A percentile compares a stretch with the other conserved stretches of the same genome.
Conservation (phyloP, 2,797 vertebrate species). For the Chaenodraco wilsoni region DNA sequence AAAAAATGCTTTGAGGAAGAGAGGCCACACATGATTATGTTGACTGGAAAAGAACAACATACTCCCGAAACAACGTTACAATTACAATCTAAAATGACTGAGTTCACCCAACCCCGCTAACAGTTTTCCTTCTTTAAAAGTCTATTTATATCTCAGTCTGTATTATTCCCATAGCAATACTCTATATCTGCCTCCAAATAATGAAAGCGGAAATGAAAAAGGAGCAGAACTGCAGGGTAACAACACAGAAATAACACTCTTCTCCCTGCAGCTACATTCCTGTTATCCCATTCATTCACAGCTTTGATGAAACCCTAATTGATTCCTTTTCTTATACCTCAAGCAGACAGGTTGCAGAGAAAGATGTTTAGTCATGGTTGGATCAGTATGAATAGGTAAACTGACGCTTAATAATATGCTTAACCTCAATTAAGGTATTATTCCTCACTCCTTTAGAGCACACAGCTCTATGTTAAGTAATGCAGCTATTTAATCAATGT, state of each 20-base stretch:
- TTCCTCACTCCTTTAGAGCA: constrained; percentile 20
- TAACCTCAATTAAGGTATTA: constrained; percentile 20
- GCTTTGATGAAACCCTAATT: constrained; percentile 60
- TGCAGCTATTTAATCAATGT: constrained; percentile 44
- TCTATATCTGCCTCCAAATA: constrained; percentile 16
- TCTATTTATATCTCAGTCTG: constrained; percentile 15
- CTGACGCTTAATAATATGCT: constrained; percentile 40
- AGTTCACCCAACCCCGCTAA: neutral
- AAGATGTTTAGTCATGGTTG: constrained; percentile 39
- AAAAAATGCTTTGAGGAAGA: neutral
- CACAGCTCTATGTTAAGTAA: neutral
- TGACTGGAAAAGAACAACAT: neutral
- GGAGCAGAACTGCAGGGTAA: constrained; percentile 44
- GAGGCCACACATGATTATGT: neutral
- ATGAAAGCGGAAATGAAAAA: constrained; percentile 43
- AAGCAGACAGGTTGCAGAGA: constrained; percentile 40
- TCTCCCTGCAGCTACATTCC: constrained; percentile 49
- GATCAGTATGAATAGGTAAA: constrained; percentile 43
- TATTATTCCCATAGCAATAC: constrained; percentile 28
- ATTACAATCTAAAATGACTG: no score
- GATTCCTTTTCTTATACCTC: constrained; percentile 46
- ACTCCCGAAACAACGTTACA: neutral
- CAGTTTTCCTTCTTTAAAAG: constrained; percentile 4
- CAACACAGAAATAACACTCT: constrained; percentile 50
- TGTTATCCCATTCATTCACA: constrained; percentile 50